A percentile compares a stretch with the other conserved stretches of the same genome.
Evolutionary conservation across 2,113 vertebrate genomes (phyloP).

Genomic region (Monarcha castaneiventris): DNA sequence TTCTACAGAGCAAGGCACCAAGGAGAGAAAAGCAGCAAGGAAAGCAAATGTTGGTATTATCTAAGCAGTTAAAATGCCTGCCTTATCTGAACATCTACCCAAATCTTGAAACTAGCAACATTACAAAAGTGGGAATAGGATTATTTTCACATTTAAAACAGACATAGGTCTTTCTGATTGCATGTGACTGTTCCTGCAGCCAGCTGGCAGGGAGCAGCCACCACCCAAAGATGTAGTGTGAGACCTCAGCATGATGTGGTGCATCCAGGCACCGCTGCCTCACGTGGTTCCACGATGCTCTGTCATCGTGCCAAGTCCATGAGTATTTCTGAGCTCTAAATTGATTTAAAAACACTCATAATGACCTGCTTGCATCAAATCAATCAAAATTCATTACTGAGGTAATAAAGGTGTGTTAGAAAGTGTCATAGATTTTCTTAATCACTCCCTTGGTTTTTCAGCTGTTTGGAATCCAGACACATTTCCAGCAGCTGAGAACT

Average conservation of each 20-base stretch:
- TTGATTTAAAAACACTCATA: constrained; percentile 8
- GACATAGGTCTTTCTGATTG: not conserved
- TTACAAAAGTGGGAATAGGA: not conserved
- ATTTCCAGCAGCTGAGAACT: not conserved
- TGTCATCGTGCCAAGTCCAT: not conserved
- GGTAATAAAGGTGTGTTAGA: not conserved
- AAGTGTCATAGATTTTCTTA: constrained; percentile 26
- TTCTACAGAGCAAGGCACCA: not conserved
- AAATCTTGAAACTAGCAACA: not conserved
- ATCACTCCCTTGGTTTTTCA: not conserved
- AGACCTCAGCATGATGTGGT: not conserved
- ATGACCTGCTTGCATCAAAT: not conserved
- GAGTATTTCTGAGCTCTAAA: not conserved
- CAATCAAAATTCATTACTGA: constrained; percentile 13
- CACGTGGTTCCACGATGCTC: accelerated
- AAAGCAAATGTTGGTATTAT: not conserved
- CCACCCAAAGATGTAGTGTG: not conserved
- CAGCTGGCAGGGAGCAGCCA: not conserved
- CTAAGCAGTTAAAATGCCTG: not conserved
- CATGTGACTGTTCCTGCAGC: not conserved
- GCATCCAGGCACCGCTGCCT: not conserved
- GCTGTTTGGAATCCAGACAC: not conserved
- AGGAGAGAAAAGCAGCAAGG: not conserved
- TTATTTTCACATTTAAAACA: not conserved
- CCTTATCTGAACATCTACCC: not conserved